Base-by-base conservation (phyloP, 1,140 invertebrate species). In the Bombus superbus region DNA sequence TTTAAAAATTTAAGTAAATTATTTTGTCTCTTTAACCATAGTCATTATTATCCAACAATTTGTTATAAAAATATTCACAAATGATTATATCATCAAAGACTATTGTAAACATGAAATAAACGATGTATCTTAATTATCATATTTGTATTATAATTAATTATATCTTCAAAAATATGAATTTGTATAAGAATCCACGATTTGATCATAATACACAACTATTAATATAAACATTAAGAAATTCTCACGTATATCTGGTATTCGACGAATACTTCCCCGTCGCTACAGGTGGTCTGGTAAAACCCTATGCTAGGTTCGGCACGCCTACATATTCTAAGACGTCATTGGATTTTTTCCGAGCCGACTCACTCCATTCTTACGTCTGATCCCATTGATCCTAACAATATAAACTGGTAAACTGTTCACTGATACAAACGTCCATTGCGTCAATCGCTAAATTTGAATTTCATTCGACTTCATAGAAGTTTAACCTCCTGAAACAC, bases 361-460 rank as follows among this genome's bases (percentile, higher is more conserved):
- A 69, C 22, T 78, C 62, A 78, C 40, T 72, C 66, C 62, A 47
- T 62, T 81, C 44, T 8, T 22, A 13, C n/a, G 42, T 22, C 32
- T 22, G 62, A 73, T 57, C 57, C 59, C 47, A 53, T 76, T 44
- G 47, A 68, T 64, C 64, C 28, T 59, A 47, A 62, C 32, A 76
- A 66, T 38, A 32, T 32, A 71, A 47, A 47, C 35, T 25, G 18
- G 1, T 44, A 38, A 28, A 32, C 44, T 40, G 18, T 18, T 66
- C 42, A n/a, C 10, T 18, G 57, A 38, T 18, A 28, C 22, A 64
- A 18, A 53, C 47, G 47, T 28, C 35, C 40, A 18, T 85, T 87
- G 64, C 85, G 88, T 90, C 89, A 87, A 83, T 38, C n/a, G 66
- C 71, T 89, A 86, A 88, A 88, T 90, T 83, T 90, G 84, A 71